Conservation (phyloP, 2,113 vertebrate genomes). For the Scatophagus argus region DNA sequence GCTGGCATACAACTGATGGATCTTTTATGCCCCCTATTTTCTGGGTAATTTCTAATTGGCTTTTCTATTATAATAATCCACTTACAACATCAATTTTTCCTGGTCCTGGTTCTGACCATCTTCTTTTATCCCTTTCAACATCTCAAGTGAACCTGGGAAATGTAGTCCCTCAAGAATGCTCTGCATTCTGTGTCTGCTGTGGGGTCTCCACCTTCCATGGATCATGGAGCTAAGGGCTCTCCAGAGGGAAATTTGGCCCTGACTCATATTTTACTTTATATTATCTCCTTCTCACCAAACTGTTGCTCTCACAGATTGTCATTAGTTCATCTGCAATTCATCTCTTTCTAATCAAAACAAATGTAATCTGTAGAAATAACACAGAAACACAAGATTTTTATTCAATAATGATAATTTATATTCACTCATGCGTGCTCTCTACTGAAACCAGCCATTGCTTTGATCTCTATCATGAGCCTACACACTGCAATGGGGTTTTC, state of each 20-base stretch:
- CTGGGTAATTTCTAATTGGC: background rate
- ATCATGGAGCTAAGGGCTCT: background rate
- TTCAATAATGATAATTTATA: background rate
- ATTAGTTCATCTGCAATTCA: constrained; percentile 11
- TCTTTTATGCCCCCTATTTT: background rate
- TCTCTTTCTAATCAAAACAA: constrained; percentile 13
- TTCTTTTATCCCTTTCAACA: background rate
- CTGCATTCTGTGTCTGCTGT: background rate
- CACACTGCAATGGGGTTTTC: background rate
- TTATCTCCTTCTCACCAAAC: constrained; percentile 2
- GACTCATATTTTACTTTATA: background rate
- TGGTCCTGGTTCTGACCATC: background rate
- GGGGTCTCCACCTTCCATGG: background rate
- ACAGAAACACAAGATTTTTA: background rate
- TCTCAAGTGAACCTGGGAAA: background rate
- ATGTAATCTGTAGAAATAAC: constrained; percentile 13
- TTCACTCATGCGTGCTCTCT: background rate
- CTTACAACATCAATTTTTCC: background rate
- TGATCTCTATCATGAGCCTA: background rate
- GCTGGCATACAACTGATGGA: background rate
- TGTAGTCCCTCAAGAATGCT: background rate
- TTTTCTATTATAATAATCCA: background rate
- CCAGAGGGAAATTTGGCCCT: background rate
- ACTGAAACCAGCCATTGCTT: background rate
- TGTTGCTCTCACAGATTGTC: constrained; percentile 1